These are phyloP conservation scores for Haemorhous mexicanus DNA, from an alignment of 2,113 vertebrate genomes.

Conservation along the genomic window DNA sequence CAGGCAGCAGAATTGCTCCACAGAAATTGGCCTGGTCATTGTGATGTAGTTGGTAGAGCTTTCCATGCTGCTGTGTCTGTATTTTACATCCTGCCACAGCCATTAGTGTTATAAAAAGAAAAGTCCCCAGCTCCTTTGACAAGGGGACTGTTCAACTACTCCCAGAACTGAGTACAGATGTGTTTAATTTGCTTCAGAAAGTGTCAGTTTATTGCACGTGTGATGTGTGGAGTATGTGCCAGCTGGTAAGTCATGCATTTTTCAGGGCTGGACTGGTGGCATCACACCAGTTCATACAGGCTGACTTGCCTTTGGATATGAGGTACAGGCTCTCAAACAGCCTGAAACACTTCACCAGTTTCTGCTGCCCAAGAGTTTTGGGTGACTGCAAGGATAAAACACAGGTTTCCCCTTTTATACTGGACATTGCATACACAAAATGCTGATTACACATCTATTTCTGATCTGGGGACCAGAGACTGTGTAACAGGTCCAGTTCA, in stretches of 20 bases:
- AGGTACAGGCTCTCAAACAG: background rate
- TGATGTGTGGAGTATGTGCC: background rate
- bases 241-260: background rate
- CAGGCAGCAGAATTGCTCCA: background rate
- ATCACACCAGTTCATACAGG: background rate
- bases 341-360: background rate
- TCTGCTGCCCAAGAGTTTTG: background rate
- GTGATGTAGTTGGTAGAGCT: background rate
- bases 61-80: background rate
- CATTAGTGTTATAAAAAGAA: background rate
- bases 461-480: background rate
- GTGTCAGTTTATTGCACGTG: accelerated
- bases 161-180: background rate
- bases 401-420: background rate
- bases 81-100: background rate
- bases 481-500: background rate
- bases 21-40: background rate
- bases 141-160: background rate
- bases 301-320: background rate
- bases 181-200: background rate
- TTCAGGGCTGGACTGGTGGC: background rate
- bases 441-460: background rate
- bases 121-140: background rate
- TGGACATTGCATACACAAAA: accelerated
- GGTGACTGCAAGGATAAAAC: background rate